Base-by-base conservation (phyloP, 2,113 vertebrate species). In the Leucoraja erinaceus region DNA sequence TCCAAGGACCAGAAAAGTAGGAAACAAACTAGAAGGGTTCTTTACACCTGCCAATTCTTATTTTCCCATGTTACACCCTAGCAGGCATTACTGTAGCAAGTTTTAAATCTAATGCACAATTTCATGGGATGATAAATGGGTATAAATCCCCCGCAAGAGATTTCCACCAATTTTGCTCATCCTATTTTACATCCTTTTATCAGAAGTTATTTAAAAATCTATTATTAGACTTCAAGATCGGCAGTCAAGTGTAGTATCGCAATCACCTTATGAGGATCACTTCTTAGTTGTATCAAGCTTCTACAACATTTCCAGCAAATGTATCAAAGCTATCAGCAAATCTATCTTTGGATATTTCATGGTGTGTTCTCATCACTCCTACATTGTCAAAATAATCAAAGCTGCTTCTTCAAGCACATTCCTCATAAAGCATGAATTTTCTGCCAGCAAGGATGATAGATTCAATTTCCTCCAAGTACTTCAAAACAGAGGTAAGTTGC, bases 401-500 rank as follows among this genome's bases (percentile, higher is more conserved):
- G 28, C 83, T 31, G 83, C 83, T 88, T 88, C 56, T 63, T 88
- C 56, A 88, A 88, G 83, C 12, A 63, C 59, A 88, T n/a, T 59
- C 22, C n/a, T 59, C 56, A 81, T 5, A 81, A 81, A 63, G 83
- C 61, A 88, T 31, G 59, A 31, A 88, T 88, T 88, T 88, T 63
- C 83, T 88, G 59, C 83, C 83, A 88, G 28, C 83, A 86, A 28
- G 83, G 83, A 86, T 86, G 83, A 86, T 86, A 86, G 83, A 86
- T 86, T 86, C 83, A 86, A 86, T 86, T 86, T 86, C 83, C 83
- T 86, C n/a, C 83, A 86, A 86, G 54, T 86, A 61, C 83, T 86
- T 86, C 83, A 86, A 61, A 86, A 86, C 28, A n/a, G 83, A 25
- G 47, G 54, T 22, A 86, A 61, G 56, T 86, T 86, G 83, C 83